phyloP scores from a whole-genome alignment of 2,113 vertebrate species.

The Cephalopterus ornatus region DNA sequence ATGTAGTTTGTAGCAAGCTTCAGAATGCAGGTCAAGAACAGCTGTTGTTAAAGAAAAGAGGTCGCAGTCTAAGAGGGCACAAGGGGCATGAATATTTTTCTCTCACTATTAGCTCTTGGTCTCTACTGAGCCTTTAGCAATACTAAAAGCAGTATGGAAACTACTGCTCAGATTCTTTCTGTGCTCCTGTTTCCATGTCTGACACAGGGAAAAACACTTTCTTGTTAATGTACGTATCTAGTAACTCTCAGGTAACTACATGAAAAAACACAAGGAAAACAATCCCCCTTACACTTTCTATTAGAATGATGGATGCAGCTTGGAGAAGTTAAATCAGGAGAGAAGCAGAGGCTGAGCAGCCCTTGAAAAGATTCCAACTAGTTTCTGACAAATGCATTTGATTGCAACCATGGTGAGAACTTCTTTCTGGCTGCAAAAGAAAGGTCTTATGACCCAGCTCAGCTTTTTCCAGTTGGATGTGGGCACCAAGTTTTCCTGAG shows the following conservation, averaged over 20 bases:
- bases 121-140: neutral
- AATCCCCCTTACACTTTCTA: neutral
- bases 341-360: neutral
- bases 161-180: neutral
- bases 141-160: neutral
- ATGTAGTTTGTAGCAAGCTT: neutral
- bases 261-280: neutral
- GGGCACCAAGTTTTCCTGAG: neutral
- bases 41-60: neutral
- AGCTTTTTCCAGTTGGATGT: neutral
- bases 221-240: neutral
- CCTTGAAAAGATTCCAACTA: neutral
- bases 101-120: neutral
- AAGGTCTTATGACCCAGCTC: neutral
- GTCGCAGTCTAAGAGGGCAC: neutral
- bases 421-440: conserved; percentile 8
- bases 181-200: neutral
- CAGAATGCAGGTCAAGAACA: neutral
- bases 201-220: neutral
- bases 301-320: neutral
- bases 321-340: neutral
- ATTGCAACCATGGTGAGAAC: neutral
- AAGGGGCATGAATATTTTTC: neutral
- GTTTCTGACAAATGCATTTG: conserved; percentile 33
- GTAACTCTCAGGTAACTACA: neutral